Base-by-base conservation (phyloP, 2,888 invertebrate genomes). In the Drepana falcataria region DNA sequence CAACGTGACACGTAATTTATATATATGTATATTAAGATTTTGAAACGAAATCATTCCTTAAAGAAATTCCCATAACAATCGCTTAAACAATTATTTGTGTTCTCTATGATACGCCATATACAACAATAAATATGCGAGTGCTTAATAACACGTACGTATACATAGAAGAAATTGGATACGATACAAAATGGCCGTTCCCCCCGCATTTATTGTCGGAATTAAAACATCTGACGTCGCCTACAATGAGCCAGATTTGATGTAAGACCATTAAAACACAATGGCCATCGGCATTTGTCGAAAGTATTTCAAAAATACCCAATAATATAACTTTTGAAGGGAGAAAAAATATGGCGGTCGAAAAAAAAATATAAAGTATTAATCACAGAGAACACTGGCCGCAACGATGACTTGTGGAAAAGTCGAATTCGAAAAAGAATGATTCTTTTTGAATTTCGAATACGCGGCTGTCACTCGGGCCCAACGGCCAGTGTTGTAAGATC, bases 331-430 rank as follows among this genome's bases (percentile, higher is more conserved):
- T 48, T 35, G 49, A 2, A 37, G 37, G 37, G 3, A 54, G 60
- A 65, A 65, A 67, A 70, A 62, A 64, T 63, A 64, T 66, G 65
- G 61, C 63, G 57, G 58, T 48, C 48, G 55, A 60, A 61, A 60
- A 63, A 69, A 70, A 74, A 73, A 65, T 58, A 64, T 55, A 71
- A 70, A 76, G 75, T 86, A 85, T 88, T 88, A 88, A 88, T 88
- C 87, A 88, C 75, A 80, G 77, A 72, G 76, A 83, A 82, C 82
- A 83, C 75, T 69, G 77, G 77, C 79, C 80, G 78, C 61, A 60
- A 75, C 73, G 75, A 83, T 88, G 88, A 89, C 89, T 87, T 68
- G 88, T 78, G 75, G 77, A 81, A 85, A 83, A 76, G 75, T 78
- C 65, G 66, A 68, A 72, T 57, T 57, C 57, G 59, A 78, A 73